These are phyloP conservation scores for Bradypodion ventrale DNA, from an alignment of 2,797 vertebrate species.

Conservation along the genomic window DNA sequence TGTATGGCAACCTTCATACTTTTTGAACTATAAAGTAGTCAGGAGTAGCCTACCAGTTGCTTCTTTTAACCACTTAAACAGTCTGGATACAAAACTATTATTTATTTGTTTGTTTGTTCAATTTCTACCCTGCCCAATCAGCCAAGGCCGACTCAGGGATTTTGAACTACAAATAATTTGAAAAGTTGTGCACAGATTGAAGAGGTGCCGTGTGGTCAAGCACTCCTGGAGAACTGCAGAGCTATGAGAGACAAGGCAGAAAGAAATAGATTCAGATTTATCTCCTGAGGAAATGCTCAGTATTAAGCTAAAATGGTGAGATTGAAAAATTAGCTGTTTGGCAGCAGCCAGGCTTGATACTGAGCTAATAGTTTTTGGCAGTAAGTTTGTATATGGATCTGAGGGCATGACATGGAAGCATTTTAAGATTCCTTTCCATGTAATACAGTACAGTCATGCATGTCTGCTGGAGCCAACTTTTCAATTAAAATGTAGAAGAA, in stretches of 20 bases:
- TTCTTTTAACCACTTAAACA: too few relatives aligned
- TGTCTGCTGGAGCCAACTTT: not conserved
- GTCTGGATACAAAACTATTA: not conserved
- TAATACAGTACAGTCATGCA: accelerated
- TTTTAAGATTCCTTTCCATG: not conserved
- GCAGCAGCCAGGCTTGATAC: not conserved
- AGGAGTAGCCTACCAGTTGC: too few relatives aligned
- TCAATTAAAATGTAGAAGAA: not conserved
- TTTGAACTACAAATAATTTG: accelerated
- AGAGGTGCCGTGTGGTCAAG: slow-evolving; percentile 25
- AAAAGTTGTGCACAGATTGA: accelerated
- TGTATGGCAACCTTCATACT: too few relatives aligned
- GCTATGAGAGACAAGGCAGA: slow-evolving; percentile 45
- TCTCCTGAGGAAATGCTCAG: not conserved
- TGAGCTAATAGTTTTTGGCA: not conserved
- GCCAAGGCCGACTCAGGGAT: too few relatives aligned
- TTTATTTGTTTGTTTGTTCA: too few relatives aligned
- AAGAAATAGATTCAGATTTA: slow-evolving; percentile 51
- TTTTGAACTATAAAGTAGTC: too few relatives aligned
- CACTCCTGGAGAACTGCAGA: not conserved
- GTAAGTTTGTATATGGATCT: not conserved
- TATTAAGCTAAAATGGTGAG: slow-evolving; percentile 23
- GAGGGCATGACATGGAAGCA: slow-evolving; percentile 19
- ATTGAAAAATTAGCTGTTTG: slow-evolving; percentile 44
- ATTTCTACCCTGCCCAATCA: too few relatives aligned